Percentiles rank a stretch among this genome's conserved stretches.
Evolutionary conservation across 2,888 invertebrate species (phyloP).

Genomic region (Actias luna): DNA sequence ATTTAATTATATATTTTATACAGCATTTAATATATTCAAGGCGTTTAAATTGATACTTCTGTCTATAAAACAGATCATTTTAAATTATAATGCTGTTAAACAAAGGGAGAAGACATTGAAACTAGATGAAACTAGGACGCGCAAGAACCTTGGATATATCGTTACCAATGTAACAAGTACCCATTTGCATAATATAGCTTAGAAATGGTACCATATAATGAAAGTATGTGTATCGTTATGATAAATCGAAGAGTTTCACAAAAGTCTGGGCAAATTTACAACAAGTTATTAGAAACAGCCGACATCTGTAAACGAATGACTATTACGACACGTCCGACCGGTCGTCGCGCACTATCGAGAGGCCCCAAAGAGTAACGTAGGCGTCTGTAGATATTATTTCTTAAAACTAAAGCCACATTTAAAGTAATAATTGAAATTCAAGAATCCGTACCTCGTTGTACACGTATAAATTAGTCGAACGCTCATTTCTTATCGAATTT

Average conservation of each 20-base stretch:
- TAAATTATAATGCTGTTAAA: not conserved
- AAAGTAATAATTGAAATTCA: slow-evolving; percentile 4
- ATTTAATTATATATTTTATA: too few relatives aligned
- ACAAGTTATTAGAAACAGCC: not conserved
- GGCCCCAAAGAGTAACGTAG: slow-evolving; percentile 6
- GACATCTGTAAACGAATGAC: not conserved
- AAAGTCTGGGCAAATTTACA: not conserved
- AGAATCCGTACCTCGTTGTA: not conserved
- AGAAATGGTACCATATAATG: slow-evolving; percentile 22
- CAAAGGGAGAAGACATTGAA: slow-evolving; percentile 18
- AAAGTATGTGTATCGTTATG: not conserved
- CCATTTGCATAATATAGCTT: slow-evolving; percentile 45
- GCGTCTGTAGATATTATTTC: slow-evolving; percentile 6
- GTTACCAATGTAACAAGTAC: slow-evolving; percentile 47
- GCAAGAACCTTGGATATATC: slow-evolving; percentile 50
- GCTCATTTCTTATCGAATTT: slow-evolving; percentile 30
- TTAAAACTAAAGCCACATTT: not conserved
- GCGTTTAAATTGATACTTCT: too few relatives aligned
- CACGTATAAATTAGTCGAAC: slow-evolving; percentile 2
- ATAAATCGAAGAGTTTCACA: not conserved
- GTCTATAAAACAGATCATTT: not conserved
- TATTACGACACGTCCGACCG: not conserved
- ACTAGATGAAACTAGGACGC: slow-evolving; percentile 39
- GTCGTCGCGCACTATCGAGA: slow-evolving; percentile 1
- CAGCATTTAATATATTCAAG: too few relatives aligned